A percentile compares a stretch with the other conserved stretches of the same genome.
Evolutionary conservation across 2,797 vertebrate genomes (phyloP).

Genomic region (Simalia tracyae): DNA sequence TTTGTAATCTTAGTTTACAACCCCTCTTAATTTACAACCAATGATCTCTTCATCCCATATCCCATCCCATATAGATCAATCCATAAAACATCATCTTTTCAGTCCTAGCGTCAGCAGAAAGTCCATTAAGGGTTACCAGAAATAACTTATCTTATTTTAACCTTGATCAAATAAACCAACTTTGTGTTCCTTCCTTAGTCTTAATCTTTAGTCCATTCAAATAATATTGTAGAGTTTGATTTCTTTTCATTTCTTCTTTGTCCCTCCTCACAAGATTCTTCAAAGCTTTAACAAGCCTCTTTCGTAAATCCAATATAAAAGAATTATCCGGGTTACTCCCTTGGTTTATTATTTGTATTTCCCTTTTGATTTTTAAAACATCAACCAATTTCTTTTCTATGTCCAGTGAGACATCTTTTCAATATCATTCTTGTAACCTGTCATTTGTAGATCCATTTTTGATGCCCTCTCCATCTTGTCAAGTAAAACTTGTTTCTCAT

Average conservation of each 20-base stretch:
- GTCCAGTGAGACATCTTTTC: no score
- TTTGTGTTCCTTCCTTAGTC: background rate
- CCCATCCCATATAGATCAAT: background rate
- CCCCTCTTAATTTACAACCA: background rate
- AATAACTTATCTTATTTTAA: background rate
- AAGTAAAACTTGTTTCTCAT: no score
- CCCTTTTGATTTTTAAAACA: no score
- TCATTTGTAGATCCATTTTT: no score
- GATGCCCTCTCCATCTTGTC: no score
- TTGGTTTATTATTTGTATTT: no score
- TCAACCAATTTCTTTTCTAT: no score
- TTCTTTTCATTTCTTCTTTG: background rate
- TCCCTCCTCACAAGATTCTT: background rate
- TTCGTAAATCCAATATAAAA: no score
- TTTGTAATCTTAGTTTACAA: background rate
- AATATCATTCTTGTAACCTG: no score
- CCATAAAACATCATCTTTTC: background rate
- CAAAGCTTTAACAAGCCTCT: background rate
- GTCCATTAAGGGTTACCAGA: background rate
- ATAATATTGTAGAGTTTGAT: background rate
- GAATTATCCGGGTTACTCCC: no score
- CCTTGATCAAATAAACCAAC: background rate
- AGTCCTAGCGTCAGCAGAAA: background rate
- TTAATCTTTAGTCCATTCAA: background rate
- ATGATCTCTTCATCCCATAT: background rate